phyloP scores from a whole-genome alignment of 2,113 vertebrate genomes.

The Sinosuthora webbiana region DNA sequence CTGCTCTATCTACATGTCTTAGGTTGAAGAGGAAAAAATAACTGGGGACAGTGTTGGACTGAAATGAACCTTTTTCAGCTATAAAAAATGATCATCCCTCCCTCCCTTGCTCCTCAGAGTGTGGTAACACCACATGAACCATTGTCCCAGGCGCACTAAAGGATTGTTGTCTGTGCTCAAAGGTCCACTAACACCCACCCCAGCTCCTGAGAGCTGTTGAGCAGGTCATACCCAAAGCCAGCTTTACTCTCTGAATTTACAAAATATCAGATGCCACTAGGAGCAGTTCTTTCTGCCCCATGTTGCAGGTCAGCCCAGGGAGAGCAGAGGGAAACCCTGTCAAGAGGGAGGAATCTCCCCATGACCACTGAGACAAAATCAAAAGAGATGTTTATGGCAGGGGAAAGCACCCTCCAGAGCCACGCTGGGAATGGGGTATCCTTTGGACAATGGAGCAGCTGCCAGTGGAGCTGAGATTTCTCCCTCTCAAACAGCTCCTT shows the following conservation, averaged over 20 bases:
- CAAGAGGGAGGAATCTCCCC: background rate
- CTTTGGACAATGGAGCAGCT: background rate
- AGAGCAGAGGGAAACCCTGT: background rate
- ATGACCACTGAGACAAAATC: background rate
- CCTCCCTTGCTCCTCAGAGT: background rate
- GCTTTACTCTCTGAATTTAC: background rate
- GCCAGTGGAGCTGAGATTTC: background rate
- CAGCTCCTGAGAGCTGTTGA: background rate
- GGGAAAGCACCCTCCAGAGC: background rate
- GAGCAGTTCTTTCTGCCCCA: background rate
- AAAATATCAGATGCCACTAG: background rate
- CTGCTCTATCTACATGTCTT: background rate
- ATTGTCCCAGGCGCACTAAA: background rate
- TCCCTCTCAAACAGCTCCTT: constrained; percentile 42
- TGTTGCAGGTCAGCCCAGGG: background rate
- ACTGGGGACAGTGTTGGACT: background rate
- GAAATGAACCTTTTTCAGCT: background rate
- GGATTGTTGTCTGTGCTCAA: background rate
- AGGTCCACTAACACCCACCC: background rate
- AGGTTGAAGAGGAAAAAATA: background rate
- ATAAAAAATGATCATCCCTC: background rate
- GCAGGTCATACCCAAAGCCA: background rate
- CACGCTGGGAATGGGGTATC: background rate
- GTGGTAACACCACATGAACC: background rate
- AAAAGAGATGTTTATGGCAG: background rate